Evolutionary conservation across 1,140 invertebrate species (phyloP), one percentile per base, ranked within the genome.

Genomic region (Latrodectus geometricus): DNA sequence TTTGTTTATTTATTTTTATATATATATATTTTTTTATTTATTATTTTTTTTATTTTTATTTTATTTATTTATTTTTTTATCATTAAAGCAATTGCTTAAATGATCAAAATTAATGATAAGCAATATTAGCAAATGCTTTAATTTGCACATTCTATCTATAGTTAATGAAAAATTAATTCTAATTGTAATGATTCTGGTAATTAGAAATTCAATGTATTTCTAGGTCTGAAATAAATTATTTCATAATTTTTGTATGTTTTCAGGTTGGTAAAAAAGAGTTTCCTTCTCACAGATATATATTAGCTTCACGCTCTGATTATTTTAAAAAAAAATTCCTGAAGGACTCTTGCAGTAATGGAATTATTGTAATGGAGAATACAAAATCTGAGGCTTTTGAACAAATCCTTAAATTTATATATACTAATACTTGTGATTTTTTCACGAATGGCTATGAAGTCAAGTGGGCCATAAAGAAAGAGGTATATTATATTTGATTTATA

Each of bases 201-300:
- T 35, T 35, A 35, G 35, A 5, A 35, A 35, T 35, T 35, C 35
- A 35, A 35, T 3, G 5, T 35, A 35, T 35, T 35, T 35, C 35
- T 3, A 35, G 1, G 5, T 35, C 35, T 35, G 35, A 35, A 35
- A 35, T 5, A 35, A 35, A 35, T 35, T 35, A 35, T 35, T 35
- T 1, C 35, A 35, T 69, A 84, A 70, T 66, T 76, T 77, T 70
- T 70, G 9, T 89, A 76, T 49, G 80, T 86, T 77, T 87, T 81
- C 88, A 92, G 92, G 92, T 94, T 73, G 92, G 92, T 21, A 90
- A 90, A 85, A 90, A 90, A 88, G 84, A 89, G 4, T 94, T 93
- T 90, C 91, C 93, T 35, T 93, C 93, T 4, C 95, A 96, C 90
- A 93, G 93, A 81, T 95, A 93, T 89, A 94, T 97, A 87, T 89